phyloP scores from a whole-genome alignment of 2,888 invertebrate genomes.

The Mesopsocus fuscifrons region DNA sequence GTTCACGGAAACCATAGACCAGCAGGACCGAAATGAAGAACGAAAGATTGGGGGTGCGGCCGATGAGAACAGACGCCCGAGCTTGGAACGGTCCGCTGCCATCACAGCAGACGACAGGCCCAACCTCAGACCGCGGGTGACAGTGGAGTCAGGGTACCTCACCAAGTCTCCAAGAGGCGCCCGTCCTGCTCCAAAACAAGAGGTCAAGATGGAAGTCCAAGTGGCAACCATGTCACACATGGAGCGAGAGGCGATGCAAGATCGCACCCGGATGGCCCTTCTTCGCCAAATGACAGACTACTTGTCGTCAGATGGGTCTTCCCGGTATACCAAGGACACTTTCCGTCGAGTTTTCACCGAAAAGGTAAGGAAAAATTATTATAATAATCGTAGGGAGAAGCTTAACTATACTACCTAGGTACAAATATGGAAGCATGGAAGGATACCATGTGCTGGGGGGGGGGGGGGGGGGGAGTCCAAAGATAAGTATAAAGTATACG shows the following conservation, averaged over 20 bases:
- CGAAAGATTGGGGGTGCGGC: not conserved
- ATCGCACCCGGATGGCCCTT: constrained; percentile 4
- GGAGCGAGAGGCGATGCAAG: constrained; percentile 6
- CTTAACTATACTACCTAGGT: too few relatives aligned
- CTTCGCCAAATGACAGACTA: constrained; percentile 2
- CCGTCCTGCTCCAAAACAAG: not conserved
- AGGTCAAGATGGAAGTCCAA: not conserved
- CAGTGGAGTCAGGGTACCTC: constrained; percentile 2
- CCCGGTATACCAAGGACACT: constrained; percentile 38
- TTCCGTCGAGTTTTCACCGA: constrained; percentile 45
- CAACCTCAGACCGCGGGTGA: not conserved
- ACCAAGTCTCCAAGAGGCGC: not conserved
- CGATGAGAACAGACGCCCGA: too few relatives aligned
- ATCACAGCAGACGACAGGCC: not conserved
- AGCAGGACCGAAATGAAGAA: not conserved
- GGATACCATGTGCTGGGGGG: too few relatives aligned
- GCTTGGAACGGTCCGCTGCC: not conserved
- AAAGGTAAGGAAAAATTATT: constrained; percentile 35
- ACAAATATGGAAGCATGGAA: too few relatives aligned
- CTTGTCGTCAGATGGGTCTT: constrained; percentile 3
- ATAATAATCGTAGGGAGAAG: too few relatives aligned
- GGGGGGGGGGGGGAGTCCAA: too few relatives aligned
- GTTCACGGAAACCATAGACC: constrained; percentile 4
- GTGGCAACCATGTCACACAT: not conserved
- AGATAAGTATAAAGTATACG: too few relatives aligned